Percentiles rank a stretch among this genome's conserved stretches.
Evolutionary conservation across 2,797 vertebrate genomes (phyloP).

Genomic region (Bovichtus diacanthus): DNA sequence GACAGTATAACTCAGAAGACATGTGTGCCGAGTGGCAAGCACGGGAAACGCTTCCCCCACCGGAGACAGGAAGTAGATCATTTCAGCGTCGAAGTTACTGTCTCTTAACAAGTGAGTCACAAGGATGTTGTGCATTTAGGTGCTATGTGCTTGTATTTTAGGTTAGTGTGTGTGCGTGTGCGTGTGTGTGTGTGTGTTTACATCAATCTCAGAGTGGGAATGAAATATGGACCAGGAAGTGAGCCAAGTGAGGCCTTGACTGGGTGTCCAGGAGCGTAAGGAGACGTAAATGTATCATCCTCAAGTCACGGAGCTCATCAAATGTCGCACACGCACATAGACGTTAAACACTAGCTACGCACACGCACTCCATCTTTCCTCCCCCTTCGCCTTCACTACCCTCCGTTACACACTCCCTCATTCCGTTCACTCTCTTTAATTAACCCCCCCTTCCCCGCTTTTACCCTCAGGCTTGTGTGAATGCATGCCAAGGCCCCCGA

Average conservation of each 20-base stretch:
- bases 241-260: constrained; percentile 31
- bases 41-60: background rate
- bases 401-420: constrained; percentile 38
- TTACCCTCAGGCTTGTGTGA: constrained; percentile 34
- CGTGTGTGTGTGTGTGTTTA: background rate
- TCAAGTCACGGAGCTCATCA: constrained; percentile 58
- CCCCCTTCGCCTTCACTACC: constrained; percentile 28
- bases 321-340: constrained; percentile 32
- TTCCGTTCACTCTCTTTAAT: constrained; percentile 72
- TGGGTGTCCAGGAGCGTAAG: constrained; percentile 42
- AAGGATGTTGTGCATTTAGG: background rate
- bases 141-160: background rate
- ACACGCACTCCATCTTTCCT: constrained; percentile 30
- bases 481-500: constrained; percentile 23
- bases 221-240: constrained; percentile 27
- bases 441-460: constrained; percentile 45
- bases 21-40: background rate
- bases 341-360: constrained; percentile 24
- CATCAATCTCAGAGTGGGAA: constrained; percentile 8
- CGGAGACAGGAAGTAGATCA: background rate
- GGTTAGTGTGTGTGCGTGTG: background rate
- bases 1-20: background rate
- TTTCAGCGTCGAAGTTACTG: background rate
- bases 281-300: constrained; percentile 76
- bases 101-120: background rate